A percentile compares a stretch with the other conserved stretches of the same genome.
These are phyloP conservation scores for Megaleporinus macrocephalus DNA, from an alignment of 2,113 vertebrate genomes.

Conservation along the genomic window DNA sequence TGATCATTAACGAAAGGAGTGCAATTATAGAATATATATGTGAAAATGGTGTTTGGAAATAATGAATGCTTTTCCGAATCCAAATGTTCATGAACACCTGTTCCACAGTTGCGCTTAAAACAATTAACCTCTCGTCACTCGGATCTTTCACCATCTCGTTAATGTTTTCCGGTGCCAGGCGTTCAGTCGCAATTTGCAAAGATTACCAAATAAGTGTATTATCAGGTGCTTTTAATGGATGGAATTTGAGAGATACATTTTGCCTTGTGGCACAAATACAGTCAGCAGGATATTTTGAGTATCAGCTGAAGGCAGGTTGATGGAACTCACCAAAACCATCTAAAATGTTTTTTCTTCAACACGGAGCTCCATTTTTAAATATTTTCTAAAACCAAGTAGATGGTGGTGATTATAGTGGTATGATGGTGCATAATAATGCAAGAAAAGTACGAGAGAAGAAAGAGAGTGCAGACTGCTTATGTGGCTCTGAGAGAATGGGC, in stretches of 20 bases:
- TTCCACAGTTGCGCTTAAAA: constrained; percentile 50
- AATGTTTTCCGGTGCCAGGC: constrained; percentile 52
- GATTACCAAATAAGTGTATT: constrained; percentile 52
- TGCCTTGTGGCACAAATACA: constrained; percentile 29
- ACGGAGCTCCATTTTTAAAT: constrained; percentile 36
- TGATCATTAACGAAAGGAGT: constrained; percentile 39
- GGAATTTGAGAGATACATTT: constrained; percentile 54
- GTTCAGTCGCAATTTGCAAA: constrained; percentile 58
- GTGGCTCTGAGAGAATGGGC: constrained; percentile 67
- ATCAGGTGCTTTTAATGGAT: constrained; percentile 57
- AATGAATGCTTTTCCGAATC: constrained; percentile 42
- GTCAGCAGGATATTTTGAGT: background rate
- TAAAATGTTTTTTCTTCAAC: background rate
- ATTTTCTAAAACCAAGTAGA: constrained; percentile 61
- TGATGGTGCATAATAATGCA: constrained; percentile 35
- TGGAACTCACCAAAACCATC: background rate
- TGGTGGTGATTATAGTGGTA: constrained; percentile 50
- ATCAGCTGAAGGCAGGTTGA: background rate
- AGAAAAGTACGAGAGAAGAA: constrained; percentile 44
- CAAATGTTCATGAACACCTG: constrained; percentile 39
- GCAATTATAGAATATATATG: constrained; percentile 48
- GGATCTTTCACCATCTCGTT: constrained; percentile 56
- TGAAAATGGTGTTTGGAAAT: constrained; percentile 37
- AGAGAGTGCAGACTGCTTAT: constrained; percentile 34
- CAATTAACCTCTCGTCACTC: constrained; percentile 52